Conservation (phyloP, 2,888 invertebrate species). For the Epinotia ramella region DNA sequence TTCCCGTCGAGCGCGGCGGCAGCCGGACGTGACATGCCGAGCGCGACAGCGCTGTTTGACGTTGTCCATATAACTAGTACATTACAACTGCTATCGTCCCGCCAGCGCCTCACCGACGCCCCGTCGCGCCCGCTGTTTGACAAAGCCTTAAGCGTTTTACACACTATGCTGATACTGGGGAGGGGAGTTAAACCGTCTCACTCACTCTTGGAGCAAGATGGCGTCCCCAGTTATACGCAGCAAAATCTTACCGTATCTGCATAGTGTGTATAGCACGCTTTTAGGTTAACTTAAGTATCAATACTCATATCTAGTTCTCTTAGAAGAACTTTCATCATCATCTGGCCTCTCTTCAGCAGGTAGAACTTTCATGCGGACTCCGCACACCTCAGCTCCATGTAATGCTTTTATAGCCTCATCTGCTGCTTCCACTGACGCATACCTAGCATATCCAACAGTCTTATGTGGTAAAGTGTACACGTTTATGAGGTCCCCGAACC, state of each 20-base stretch:
- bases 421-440: conserved; percentile 90
- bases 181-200: too few relatives aligned
- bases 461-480: conserved; percentile 95
- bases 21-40: too few relatives aligned
- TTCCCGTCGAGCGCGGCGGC: too few relatives aligned
- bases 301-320: conserved; percentile 59
- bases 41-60: too few relatives aligned
- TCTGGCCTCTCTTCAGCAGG: conserved; percentile 90
- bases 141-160: too few relatives aligned
- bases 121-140: too few relatives aligned
- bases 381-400: conserved; percentile 95
- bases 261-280: too few relatives aligned
- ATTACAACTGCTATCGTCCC: too few relatives aligned
- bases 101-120: too few relatives aligned
- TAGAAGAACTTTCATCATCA: conserved; percentile 60
- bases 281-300: conserved; percentile 13
- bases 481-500: conserved; percentile 96
- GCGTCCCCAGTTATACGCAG: background rate
- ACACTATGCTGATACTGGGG: too few relatives aligned
- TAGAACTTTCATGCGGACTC: conserved; percentile 94
- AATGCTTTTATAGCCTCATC: conserved; percentile 88
- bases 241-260: background rate
- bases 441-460: conserved; percentile 97
- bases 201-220: too few relatives aligned
- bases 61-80: too few relatives aligned